Base-by-base conservation (phyloP, 2,888 invertebrate genomes). In the Hemistola chrysoprasaria region DNA sequence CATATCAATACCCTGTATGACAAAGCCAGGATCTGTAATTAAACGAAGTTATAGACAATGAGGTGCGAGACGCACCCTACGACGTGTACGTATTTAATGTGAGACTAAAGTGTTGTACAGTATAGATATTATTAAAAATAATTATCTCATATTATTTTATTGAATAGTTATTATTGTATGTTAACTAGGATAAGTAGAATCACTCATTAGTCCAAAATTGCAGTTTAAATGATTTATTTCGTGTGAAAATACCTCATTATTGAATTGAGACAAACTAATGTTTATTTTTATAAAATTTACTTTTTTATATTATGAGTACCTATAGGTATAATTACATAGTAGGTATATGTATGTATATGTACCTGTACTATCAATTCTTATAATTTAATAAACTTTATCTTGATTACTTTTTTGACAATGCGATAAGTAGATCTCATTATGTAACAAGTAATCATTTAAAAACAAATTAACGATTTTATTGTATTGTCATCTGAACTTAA, bases 21-120 rank as follows among this genome's bases (percentile, higher is more conserved):
- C 56, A 63, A 68, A 67, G n/a, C 54, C 65, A 62, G 63, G 63
- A 73, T 64, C 57, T 72, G 64, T 71, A 68, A 68, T 56, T 16
- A 57, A 66, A 59, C 66, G 62, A 81, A 67, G 69, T 59, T 54
- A 71, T 60, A 68, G 65, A 82, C 78, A 62, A 53, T 71, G 70
- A 69, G 71, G 67, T 63, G 65, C 56, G 43, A 39, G 41, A 52
- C 56, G 68, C 66, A 59, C 62, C 62, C 51, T 62, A n/a, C n/a
- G n/a, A n/a, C 54, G 73, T 76, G 75, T 71, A 71, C 62, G 71
- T 77, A 68, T 67, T 71, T 71, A 65, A 72, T 79, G 78, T 81
- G 81, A 80, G 78, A 87, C 79, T 78, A 53, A 78, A 83, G 84
- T 86, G 84, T 72, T 80, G 80, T 87, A 88, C 88, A 88, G 83